Conservation (phyloP, 1,140 invertebrate genomes). For the Drosophila teissieri region DNA sequence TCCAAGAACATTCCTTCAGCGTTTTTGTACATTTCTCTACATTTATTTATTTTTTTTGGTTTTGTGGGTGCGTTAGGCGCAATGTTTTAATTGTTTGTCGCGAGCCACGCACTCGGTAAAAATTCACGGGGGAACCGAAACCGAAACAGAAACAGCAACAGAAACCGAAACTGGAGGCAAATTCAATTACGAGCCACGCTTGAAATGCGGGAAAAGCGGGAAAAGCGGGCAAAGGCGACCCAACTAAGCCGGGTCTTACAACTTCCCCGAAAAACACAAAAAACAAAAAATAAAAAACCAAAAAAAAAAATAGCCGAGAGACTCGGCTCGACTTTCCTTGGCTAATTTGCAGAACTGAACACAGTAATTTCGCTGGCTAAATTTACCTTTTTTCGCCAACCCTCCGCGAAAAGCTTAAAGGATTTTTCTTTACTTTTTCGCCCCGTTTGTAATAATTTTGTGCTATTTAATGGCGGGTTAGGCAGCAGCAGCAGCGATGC, state of each 20-base stretch:
- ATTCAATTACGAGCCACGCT: slow-evolving; percentile 55
- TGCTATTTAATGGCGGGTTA: slow-evolving; percentile 13
- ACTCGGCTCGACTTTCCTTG: slow-evolving; percentile 11
- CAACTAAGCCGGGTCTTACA: slow-evolving; percentile 21
- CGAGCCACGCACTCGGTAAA: slow-evolving; percentile 9
- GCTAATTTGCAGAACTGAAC: slow-evolving; percentile 11
- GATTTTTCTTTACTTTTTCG: slow-evolving; percentile 42
- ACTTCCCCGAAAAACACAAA: background rate
- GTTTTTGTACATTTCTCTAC: background rate
- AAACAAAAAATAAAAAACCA: background rate
- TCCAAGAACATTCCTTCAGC: slow-evolving; percentile 7
- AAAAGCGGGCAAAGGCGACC: background rate
- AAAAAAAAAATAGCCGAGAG: background rate
- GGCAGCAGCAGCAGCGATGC: slow-evolving; percentile 22
- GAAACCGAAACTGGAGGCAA: slow-evolving; percentile 20
- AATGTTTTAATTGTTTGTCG: slow-evolving; percentile 66
- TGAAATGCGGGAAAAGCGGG: background rate
- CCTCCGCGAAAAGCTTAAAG: slow-evolving; percentile 54
- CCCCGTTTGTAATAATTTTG: slow-evolving; percentile 33
- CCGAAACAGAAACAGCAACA: background rate
- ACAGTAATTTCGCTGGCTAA: slow-evolving; percentile 38
- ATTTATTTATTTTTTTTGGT: slow-evolving; percentile 3
- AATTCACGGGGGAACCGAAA: background rate
- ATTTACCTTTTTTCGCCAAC: slow-evolving; percentile 51
- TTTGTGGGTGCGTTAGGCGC: slow-evolving; percentile 63